Percentiles rank a stretch among this genome's conserved stretches.
Evolutionary conservation across 1,140 invertebrate genomes (phyloP).

Genomic region (Eueides isabella): DNA sequence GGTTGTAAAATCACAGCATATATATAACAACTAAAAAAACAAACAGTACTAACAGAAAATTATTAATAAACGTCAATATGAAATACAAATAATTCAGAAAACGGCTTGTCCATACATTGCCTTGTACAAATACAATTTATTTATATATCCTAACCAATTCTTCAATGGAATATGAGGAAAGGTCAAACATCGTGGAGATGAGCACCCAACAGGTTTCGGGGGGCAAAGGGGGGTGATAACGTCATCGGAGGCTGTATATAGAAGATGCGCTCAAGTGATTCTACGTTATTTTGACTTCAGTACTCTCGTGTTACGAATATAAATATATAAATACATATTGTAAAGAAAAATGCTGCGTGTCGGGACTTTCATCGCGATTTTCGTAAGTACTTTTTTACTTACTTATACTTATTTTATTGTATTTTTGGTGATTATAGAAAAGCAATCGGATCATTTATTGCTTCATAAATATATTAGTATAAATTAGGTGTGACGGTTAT

Average conservation of each 20-base stretch:
- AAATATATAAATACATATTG: not conserved
- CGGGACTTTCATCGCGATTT: conserved; percentile 53
- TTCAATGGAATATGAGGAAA: conserved; percentile 50
- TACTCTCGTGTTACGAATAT: conserved; percentile 43
- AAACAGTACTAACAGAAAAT: conserved; percentile 19
- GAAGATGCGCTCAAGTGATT: conserved; percentile 63
- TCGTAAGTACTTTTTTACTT: conserved; percentile 49
- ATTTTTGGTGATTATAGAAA: not conserved
- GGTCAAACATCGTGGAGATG: conserved; percentile 68
- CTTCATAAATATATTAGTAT: no score
- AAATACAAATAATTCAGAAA: conserved; percentile 10
- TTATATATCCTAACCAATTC: not conserved
- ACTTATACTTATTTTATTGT: conserved; percentile 11
- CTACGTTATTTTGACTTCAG: conserved; percentile 56
- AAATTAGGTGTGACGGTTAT: not conserved
- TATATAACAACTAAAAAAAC: not conserved
- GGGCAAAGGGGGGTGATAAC: conserved; percentile 55
- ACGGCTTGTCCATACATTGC: conserved; percentile 1
- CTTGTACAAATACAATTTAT: not conserved
- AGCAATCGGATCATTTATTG: no score
- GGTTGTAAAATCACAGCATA: not conserved
- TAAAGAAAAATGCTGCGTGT: conserved; percentile 58
- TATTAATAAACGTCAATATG: conserved; percentile 19
- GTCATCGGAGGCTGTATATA: conserved; percentile 78
- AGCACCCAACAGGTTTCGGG: conserved; percentile 56